These are phyloP conservation scores for Camponotus vicinus DNA, from an alignment of 1,140 invertebrate genomes.

Conservation along the genomic window DNA sequence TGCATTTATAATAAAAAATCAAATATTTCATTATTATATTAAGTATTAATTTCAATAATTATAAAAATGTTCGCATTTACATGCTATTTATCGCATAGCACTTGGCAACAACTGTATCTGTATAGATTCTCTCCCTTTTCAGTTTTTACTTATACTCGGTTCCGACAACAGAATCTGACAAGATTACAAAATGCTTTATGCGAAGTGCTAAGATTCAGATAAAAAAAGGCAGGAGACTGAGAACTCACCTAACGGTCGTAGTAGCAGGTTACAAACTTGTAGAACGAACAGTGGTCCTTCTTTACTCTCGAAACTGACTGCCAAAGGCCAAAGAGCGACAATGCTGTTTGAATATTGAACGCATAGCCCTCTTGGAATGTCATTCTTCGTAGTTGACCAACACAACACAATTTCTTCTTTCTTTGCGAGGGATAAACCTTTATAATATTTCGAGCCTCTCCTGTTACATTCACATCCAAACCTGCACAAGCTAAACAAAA, in stretches of 20 bases:
- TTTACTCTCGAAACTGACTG: slow-evolving; percentile 29
- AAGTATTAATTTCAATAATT: background rate
- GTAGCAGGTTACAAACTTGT: slow-evolving; percentile 56
- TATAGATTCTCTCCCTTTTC: background rate
- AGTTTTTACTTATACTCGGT: background rate
- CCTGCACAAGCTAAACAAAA: background rate
- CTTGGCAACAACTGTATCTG: background rate
- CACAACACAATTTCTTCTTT: slow-evolving; percentile 27
- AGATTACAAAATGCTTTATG: slow-evolving; percentile 8
- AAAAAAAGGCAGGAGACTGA: slow-evolving; percentile 24
- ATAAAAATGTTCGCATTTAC: background rate
- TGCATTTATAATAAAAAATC: slow-evolving; percentile 6
- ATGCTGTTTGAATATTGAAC: slow-evolving; percentile 58
- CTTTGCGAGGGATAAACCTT: background rate
- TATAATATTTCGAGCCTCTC: background rate
- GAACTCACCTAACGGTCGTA: slow-evolving; percentile 17
- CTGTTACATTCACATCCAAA: background rate
- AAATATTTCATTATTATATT: background rate
- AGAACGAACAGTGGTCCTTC: background rate
- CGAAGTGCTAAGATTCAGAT: background rate
- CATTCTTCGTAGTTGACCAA: slow-evolving; percentile 44
- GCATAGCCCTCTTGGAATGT: background rate
- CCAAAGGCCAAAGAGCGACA: slow-evolving; percentile 25
- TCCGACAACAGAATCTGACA: background rate
- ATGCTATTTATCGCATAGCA: background rate